Percentiles rank a stretch among this genome's conserved stretches.
Conservation (phyloP, 2,797 vertebrate species). For the Loriculus beryllinus region DNA sequence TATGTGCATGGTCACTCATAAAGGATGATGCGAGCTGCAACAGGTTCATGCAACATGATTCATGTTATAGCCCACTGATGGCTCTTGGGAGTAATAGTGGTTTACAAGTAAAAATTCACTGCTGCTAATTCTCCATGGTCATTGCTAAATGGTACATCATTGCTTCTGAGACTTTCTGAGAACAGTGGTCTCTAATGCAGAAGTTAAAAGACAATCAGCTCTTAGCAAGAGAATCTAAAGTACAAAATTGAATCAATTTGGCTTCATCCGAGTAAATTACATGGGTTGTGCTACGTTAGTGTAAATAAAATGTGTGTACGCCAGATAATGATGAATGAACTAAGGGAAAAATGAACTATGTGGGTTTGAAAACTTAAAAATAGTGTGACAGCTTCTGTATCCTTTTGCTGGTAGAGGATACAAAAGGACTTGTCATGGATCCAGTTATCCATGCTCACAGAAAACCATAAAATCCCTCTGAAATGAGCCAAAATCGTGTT, state of each 20-base stretch:
- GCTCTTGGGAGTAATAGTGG: not conserved
- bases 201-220: conserved; percentile 10
- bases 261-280: not conserved
- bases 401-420: not conserved
- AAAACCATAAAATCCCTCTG: conserved; percentile 18
- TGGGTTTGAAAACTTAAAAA: conserved; percentile 1
- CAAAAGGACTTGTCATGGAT: not conserved
- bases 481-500: conserved; percentile 52
- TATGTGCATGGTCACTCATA: not conserved
- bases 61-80: not conserved
- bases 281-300: not conserved
- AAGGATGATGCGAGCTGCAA: not conserved
- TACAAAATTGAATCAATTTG: not conserved
- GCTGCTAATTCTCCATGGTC: not conserved
- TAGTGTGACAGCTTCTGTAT: conserved; percentile 5
- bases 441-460: conserved; percentile 20
- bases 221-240: not conserved
- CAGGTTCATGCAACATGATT: not conserved
- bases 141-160: not conserved
- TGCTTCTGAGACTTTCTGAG: not conserved
- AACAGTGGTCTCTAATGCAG: not conserved
- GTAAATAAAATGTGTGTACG: not conserved
- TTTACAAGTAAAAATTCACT: not conserved
- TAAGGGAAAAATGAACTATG: not conserved
- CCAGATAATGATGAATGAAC: not conserved